These are phyloP conservation scores for Nysson spinosus DNA, from an alignment of 2,888 invertebrate genomes.

Conservation along the genomic window DNA sequence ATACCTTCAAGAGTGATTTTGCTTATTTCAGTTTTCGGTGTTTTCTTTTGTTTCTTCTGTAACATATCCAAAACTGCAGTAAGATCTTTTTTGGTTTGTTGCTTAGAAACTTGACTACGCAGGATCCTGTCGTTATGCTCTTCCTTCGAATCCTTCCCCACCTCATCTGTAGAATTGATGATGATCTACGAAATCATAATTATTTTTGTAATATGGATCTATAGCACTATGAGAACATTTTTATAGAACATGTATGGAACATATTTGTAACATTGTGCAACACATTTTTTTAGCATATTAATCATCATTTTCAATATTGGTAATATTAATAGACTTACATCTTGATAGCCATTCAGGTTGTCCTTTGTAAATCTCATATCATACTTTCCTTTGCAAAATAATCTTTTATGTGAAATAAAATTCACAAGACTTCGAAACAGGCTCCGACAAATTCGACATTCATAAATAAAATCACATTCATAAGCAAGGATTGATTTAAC, in stretches of 20 bases:
- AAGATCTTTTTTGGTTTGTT: conserved; percentile 60
- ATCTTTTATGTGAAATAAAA: conserved; percentile 92
- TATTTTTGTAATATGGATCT: too few relatives aligned
- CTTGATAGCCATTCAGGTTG: conserved; percentile 77
- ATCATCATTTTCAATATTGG: not conserved
- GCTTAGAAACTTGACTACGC: conserved; percentile 52
- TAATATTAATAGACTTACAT: conserved; percentile 73
- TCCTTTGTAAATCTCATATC: conserved; percentile 78
- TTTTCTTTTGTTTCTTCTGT: conserved; percentile 49
- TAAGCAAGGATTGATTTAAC: conserved; percentile 83
- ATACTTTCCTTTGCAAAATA: conserved; percentile 85
- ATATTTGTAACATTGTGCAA: conserved; percentile 27
- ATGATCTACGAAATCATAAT: too few relatives aligned
- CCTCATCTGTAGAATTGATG: too few relatives aligned
- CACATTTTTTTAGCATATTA: too few relatives aligned
- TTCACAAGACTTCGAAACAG: conserved; percentile 92
- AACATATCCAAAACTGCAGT: conserved; percentile 60
- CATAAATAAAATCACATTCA: conserved; percentile 93
- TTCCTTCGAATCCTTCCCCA: conserved; percentile 7
- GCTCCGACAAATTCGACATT: conserved; percentile 92
- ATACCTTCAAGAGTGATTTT: too few relatives aligned
- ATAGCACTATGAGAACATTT: too few relatives aligned
- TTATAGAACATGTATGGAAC: too few relatives aligned
- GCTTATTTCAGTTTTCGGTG: too few relatives aligned
- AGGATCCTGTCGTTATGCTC: conserved; percentile 58